These are phyloP conservation scores for Bergia puertoricense DNA, from an alignment of 92 coral and sea anemone genomes.

Conservation along the genomic window DNA sequence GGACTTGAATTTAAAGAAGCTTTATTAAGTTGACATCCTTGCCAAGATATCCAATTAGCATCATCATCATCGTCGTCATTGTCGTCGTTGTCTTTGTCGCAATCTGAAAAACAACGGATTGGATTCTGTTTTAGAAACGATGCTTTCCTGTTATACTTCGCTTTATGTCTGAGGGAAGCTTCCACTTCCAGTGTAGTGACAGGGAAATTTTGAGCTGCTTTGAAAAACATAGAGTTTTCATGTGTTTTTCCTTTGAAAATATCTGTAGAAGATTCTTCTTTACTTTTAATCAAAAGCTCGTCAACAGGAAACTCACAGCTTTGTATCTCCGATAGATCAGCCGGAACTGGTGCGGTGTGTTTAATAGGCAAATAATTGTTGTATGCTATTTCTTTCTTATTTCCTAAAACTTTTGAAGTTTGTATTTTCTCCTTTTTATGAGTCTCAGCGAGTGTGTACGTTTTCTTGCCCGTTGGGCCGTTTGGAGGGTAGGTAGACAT, in stretches of 20 bases:
- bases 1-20: background rate
- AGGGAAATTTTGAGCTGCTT: background rate
- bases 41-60: background rate
- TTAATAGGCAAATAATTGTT: background rate
- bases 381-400: background rate
- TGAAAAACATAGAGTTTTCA: background rate
- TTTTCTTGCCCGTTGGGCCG: background rate
- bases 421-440: background rate
- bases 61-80: background rate
- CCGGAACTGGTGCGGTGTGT: background rate
- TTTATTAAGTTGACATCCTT: background rate
- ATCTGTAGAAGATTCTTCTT: background rate
- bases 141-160: background rate
- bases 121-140: background rate
- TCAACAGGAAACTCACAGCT: no score
- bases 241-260: background rate
- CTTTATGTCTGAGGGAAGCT: background rate
- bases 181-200: background rate
- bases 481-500: background rate
- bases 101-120: no score
- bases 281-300: no score
- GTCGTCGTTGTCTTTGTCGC: no score
- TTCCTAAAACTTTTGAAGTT: background rate
- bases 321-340: background rate
- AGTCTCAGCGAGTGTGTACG: background rate